phyloP scores from a whole-genome alignment of 2,113 vertebrate genomes.

The Melospiza georgiana region DNA sequence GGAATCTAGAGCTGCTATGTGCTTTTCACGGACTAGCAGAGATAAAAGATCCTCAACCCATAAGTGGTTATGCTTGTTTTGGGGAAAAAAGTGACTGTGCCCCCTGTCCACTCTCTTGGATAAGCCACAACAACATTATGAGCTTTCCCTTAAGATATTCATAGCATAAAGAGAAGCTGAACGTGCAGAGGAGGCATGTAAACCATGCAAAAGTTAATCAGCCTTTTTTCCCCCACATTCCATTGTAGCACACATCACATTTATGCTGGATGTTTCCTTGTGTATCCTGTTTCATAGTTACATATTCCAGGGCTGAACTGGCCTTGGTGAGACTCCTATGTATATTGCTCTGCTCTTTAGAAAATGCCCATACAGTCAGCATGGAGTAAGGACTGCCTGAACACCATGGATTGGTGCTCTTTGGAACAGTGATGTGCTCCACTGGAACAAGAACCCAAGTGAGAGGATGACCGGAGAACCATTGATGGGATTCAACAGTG shows the following conservation, averaged over 20 bases:
- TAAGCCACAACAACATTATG: neutral
- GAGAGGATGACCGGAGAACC: neutral
- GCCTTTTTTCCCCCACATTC: neutral
- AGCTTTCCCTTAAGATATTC: neutral
- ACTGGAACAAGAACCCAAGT: neutral
- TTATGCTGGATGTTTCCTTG: neutral
- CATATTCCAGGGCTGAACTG: neutral
- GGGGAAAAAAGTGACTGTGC: neutral
- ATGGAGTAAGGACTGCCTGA: neutral
- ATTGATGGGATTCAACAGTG: neutral
- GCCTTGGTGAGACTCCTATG: neutral
- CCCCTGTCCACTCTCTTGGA: neutral
- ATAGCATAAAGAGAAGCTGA: neutral
- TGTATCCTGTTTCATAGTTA: neutral
- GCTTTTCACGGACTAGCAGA: neutral
- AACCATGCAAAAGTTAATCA: neutral
- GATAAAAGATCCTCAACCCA: neutral
- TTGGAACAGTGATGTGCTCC: neutral
- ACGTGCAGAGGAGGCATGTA: neutral
- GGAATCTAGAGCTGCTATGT: neutral
- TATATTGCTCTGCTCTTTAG: neutral
- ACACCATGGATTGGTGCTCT: neutral
- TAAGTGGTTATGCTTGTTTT: neutral
- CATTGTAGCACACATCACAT: neutral
- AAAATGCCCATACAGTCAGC: neutral